Base-by-base conservation (phyloP, 2,113 vertebrate genomes). In the Toxostoma redivivum region DNA sequence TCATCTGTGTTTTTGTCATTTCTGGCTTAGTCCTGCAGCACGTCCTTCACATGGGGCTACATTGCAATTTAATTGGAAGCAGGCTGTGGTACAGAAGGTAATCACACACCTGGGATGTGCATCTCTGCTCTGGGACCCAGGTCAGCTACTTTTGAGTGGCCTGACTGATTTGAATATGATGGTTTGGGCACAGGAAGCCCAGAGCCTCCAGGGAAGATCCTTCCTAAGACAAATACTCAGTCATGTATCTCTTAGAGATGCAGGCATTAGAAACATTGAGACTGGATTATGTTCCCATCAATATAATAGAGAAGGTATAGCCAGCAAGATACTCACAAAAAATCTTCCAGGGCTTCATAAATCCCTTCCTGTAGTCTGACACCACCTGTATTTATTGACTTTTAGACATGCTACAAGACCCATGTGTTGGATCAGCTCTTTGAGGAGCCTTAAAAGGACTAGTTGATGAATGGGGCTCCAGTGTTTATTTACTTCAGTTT, bases 401-500 rank as follows among this genome's bases (percentile, higher is more conserved):
- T 93, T 88, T 38, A 87, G 82, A 90, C 82, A 81, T n/a, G 21
- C 72, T 83, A 81, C 54, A 81, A 86, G 91, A 83, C 76, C 20
- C 51, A 24, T 73, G 73, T 91, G 56, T 70, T 88, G 76, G 64
- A 93, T 61, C 86, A 94, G 50, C 33, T 28, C 38, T 94, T 92
- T 66, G 79, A 94, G 86, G 37, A 88, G 47, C 58, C 86, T 86
- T 92, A 77, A 73, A 64, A 93, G 67, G 71, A 70, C 62, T 61
- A 35, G 60, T 37, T 92, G 94, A 94, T 90, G 80, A 94, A 86
- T 93, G 80, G 42, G 50, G 45, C 15, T 82, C 56, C 80, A 81
- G 47, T 81, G 76, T 96, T 96, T 96, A 90, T 95, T 96, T 96
- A 90, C 88, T 84, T 88, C 96, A 47, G 38, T 94, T 95, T 90